Conservation (phyloP, 35 echinoderm and acorn worm genomes). For the Stichopus chloronotus region DNA sequence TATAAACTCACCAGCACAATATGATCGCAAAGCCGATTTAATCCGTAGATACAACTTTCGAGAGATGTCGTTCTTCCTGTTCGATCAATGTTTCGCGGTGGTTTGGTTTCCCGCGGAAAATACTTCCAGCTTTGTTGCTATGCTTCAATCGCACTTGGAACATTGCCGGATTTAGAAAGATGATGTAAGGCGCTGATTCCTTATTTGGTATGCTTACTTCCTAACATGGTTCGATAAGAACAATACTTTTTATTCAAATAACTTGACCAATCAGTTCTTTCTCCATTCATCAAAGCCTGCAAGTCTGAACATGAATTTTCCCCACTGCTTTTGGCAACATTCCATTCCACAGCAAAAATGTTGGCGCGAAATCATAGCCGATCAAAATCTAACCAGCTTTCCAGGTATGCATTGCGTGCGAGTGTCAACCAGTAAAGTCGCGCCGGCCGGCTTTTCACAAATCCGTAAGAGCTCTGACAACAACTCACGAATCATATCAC, state of each 20-base stretch:
- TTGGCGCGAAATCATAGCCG: slow-evolving; percentile 55
- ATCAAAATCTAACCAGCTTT: slow-evolving; percentile 44
- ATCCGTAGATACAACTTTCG: slow-evolving; percentile 22
- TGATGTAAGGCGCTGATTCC: slow-evolving; percentile 52
- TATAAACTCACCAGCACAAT: slow-evolving; percentile 16
- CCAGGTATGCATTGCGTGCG: slow-evolving; percentile 57
- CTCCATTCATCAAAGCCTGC: slow-evolving; percentile 58
- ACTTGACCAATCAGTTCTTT: slow-evolving; percentile 59
- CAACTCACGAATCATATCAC: slow-evolving; percentile 63
- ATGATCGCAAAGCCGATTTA: slow-evolving; percentile 34
- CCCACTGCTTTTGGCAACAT: slow-evolving; percentile 46
- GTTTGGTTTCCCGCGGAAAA: slow-evolving; percentile 69
- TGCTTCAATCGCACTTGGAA: slow-evolving; percentile 48
- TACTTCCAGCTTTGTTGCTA: slow-evolving; percentile 41
- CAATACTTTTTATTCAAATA: slow-evolving; percentile 62
- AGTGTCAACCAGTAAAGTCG: slow-evolving; percentile 41
- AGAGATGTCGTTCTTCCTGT: slow-evolving; percentile 46
- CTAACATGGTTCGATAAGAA: slow-evolving; percentile 55
- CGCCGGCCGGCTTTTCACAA: slow-evolving; percentile 61
- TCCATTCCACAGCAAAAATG: slow-evolving; percentile 46
- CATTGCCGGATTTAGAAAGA: slow-evolving; percentile 66
- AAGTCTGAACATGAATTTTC: slow-evolving; percentile 64
- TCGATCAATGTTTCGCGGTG: slow-evolving; percentile 40
- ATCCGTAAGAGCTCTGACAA: slow-evolving; percentile 62
- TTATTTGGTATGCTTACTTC: slow-evolving; percentile 51